Evolutionary conservation across 2,113 vertebrate species (phyloP).

Genomic region (Lichenostomus cassidix): DNA sequence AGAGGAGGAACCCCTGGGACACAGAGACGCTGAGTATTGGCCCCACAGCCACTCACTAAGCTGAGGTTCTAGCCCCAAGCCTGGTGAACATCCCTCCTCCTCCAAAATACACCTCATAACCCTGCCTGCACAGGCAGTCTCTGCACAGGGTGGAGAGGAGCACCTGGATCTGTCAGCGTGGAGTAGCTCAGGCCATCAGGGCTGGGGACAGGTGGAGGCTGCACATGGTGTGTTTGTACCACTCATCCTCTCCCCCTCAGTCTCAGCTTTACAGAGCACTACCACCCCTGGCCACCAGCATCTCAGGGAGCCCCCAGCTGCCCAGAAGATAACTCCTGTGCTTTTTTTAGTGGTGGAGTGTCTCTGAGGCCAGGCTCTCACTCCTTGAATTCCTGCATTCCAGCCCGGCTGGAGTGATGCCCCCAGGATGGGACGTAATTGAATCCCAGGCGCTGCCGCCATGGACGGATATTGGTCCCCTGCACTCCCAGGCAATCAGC

Average conservation of each 20-base stretch:
- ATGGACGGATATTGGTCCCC: not conserved
- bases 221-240: not conserved
- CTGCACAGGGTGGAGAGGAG: not conserved
- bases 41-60: not conserved
- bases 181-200: not conserved
- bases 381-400: constrained; percentile 63
- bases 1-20: not conserved
- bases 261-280: not conserved
- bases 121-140: not conserved
- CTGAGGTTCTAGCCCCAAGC: not conserved
- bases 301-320: not conserved
- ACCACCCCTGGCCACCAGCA: not conserved
- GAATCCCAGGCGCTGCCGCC: not conserved
- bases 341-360: not conserved
- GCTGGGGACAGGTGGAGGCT: not conserved
- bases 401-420: not conserved
- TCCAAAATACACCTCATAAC: not conserved
- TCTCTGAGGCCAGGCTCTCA: not conserved
- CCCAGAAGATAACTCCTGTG: not conserved
- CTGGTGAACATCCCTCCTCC: not conserved
- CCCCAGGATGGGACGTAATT: not conserved
- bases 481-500: not conserved
- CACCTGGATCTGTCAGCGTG: not conserved
- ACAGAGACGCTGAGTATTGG: not conserved
- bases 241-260: not conserved